phyloP scores from a whole-genome alignment of 2,113 vertebrate species.

The Pygoscelis adeliae region DNA sequence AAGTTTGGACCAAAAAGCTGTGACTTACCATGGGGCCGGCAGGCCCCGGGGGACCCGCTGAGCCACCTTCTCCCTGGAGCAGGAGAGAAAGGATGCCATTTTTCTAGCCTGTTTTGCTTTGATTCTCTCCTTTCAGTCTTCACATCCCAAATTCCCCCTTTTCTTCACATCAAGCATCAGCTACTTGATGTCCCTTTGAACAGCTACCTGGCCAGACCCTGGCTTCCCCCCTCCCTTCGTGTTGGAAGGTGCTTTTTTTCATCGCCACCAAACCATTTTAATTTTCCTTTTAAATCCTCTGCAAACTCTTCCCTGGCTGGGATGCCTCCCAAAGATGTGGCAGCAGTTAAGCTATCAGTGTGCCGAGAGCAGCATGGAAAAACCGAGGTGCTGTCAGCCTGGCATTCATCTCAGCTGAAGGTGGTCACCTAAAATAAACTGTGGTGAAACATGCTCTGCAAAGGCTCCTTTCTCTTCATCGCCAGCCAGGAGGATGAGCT shows the following conservation, averaged over 20 bases:
- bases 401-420: neutral
- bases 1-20: accelerated
- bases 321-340: neutral
- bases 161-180: neutral
- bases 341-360: neutral
- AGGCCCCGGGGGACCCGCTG: slow-evolving; percentile 74
- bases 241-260: neutral
- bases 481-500: neutral
- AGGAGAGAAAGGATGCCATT: neutral
- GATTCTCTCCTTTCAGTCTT: neutral
- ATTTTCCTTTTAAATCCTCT: neutral
- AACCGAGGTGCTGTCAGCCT: neutral
- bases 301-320: neutral
- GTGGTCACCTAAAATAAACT: neutral
- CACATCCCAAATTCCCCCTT: neutral
- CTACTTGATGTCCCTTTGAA: accelerated
- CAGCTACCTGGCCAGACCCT: neutral
- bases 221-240: neutral
- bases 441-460: accelerated
- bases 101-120: neutral
- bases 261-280: neutral
- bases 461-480: neutral
- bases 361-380: neutral
- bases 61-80: slow-evolving; percentile 82
- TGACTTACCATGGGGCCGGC: slow-evolving; percentile 78